Conservation (phyloP, 1,140 invertebrate genomes). For the Epicauta chinensis region DNA sequence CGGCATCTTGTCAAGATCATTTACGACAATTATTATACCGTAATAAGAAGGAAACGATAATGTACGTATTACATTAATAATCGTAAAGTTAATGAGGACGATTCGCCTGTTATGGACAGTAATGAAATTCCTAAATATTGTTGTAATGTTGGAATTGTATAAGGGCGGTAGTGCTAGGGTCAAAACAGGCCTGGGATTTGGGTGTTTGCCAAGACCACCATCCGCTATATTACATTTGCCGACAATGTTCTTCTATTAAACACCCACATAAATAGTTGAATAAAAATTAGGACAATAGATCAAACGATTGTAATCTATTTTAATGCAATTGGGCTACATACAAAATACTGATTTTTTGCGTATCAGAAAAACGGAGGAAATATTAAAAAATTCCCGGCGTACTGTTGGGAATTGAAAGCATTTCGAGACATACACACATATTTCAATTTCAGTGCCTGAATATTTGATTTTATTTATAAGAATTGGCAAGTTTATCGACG, state of each 20-base stretch:
- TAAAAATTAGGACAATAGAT: too few species aligned
- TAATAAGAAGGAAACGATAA: too few species aligned
- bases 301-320: too few species aligned
- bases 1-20: too few species aligned
- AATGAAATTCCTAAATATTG: constrained; percentile 18
- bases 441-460: constrained; percentile 26
- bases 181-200: constrained; percentile 3
- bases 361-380: too few species aligned
- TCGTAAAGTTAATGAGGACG: constrained; percentile 1
- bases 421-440: constrained; percentile 20
- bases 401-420: neutral
- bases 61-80: constrained; percentile 5
- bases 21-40: too few species aligned
- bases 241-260: too few species aligned
- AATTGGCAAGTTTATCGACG: constrained; percentile 24
- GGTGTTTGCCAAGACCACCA: constrained; percentile 7
- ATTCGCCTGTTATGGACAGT: constrained; percentile 7
- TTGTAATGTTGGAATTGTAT: neutral
- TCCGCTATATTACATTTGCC: neutral
- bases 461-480: constrained; percentile 27
- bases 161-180: constrained; percentile 6
- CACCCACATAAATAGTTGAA: too few species aligned
- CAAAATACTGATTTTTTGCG: too few species aligned
- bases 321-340: too few species aligned
- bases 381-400: too few species aligned